Percentiles rank a stretch among this genome's conserved stretches.
Evolutionary conservation across 1,140 invertebrate genomes (phyloP).

Genomic region (Lithobius niger): DNA sequence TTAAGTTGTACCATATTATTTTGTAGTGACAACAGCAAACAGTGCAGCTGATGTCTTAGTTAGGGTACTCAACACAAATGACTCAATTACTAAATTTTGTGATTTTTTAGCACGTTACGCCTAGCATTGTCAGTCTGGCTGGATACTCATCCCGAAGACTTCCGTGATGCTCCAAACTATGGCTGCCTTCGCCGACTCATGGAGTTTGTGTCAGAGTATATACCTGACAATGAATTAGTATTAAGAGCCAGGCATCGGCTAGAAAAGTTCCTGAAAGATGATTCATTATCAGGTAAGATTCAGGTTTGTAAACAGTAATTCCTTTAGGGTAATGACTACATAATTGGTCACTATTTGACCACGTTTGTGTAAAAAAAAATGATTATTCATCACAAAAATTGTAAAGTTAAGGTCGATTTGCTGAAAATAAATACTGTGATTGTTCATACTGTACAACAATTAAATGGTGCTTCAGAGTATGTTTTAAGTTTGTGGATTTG

Average conservation of each 20-base stretch:
- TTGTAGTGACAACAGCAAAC: background rate
- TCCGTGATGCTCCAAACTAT: constrained; percentile 67
- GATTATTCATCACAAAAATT: no score
- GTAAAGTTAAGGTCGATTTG: no score
- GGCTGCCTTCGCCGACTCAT: constrained; percentile 64
- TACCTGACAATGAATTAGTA: constrained; percentile 65
- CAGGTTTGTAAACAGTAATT: background rate
- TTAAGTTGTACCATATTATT: no score
- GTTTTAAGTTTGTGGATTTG: no score
- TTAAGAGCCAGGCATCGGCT: constrained; percentile 53
- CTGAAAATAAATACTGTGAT: no score
- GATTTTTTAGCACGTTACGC: constrained; percentile 52
- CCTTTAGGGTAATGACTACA: no score
- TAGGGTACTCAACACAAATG: background rate
- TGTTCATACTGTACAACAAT: no score
- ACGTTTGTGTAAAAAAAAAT: no score
- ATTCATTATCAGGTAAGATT: constrained; percentile 33
- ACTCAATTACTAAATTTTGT: background rate
- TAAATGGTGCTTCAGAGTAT: no score
- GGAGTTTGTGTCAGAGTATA: constrained; percentile 62
- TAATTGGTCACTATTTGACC: no score
- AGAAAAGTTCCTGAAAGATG: constrained; percentile 42
- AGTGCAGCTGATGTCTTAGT: background rate
- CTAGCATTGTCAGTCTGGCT: constrained; percentile 84
- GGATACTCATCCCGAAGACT: constrained; percentile 93